Evolutionary conservation across 2,113 vertebrate genomes (phyloP), one percentile per base, ranked within the genome.

Genomic region (Gavialis gangeticus): DNA sequence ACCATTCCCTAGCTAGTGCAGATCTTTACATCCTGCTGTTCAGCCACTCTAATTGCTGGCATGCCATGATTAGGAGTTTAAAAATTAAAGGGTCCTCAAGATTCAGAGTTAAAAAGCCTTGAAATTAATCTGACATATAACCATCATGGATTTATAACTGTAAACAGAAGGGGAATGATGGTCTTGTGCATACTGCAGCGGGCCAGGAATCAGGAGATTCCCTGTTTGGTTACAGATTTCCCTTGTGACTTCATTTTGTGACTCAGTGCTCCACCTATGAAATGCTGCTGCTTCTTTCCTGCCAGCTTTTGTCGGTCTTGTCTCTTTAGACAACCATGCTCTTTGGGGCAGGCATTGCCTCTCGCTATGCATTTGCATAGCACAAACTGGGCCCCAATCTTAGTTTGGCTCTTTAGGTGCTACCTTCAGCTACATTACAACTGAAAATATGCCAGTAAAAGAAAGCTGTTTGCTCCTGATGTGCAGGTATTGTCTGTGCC

Each of bases 381-480:
- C 28, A 69, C 37, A 21, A 37, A 54, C 24, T 22, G 71, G 34
- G 71, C 37, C 37, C 25, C 21, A 21, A 37, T 69, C 67, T 34
- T 19, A 21, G n/a, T 14, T 82, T 75, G 3, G 1, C 57, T 25
- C 73, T 34, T 73, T 0, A 6, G 64, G 5, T 12, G 75, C 37
- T 4, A 1, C 14, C 7, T 34, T 34, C 34, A 34, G 6, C n/a
- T 34, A 54, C 28, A 55, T 1, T 0, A 30, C 14, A 79, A 28
- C 2, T 60, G 0, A 27, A 67, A 19, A 78, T 4, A 34, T 12
- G 3, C 69, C 17, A 60, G 2, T 30, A 9, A 76, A 5, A 24
- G 34, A n/a, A 4, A 3, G 16, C 4, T 11, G 10, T 62, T 4
- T 76, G 6, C 57, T 17, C 66, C 0, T 1, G 19, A 1, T 2